Evolutionary conservation across 2,888 invertebrate genomes (phyloP).

Genomic region (Ophioninae sp.): DNA sequence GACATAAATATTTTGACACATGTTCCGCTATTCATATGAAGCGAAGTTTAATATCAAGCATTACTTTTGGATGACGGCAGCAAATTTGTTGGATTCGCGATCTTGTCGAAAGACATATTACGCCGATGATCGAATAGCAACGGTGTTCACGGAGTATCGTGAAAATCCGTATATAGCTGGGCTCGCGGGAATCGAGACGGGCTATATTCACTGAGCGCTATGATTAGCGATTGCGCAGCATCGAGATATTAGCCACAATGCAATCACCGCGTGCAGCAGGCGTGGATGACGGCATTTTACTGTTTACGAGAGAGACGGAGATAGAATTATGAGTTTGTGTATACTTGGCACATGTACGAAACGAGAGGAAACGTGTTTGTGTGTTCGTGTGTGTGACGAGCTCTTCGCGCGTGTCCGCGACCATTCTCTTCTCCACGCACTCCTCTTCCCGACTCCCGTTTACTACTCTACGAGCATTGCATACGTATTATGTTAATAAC

Average conservation of each 20-base stretch:
- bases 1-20: neutral
- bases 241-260: constrained; percentile 73
- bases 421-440: constrained; percentile 36
- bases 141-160: constrained; percentile 9
- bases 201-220: constrained; percentile 44
- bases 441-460: constrained; percentile 20
- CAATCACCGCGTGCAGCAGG: constrained; percentile 65
- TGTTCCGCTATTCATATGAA: neutral
- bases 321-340: constrained; percentile 1
- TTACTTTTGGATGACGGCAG: neutral
- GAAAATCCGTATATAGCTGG: constrained; percentile 22
- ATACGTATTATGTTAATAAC: constrained; percentile 69
- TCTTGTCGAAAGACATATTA: neutral
- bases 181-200: constrained; percentile 23
- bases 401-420: constrained; percentile 53
- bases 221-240: constrained; percentile 75
- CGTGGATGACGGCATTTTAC: constrained; percentile 51
- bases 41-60: neutral
- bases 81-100: neutral
- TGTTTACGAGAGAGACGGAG: constrained; percentile 19
- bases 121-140: neutral
- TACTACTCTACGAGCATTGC: constrained; percentile 51
- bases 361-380: constrained; percentile 46
- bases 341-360: constrained; percentile 36
- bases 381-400: neutral